phyloP scores from a whole-genome alignment of 2,797 vertebrate species.

The Sebastes iracundus region DNA sequence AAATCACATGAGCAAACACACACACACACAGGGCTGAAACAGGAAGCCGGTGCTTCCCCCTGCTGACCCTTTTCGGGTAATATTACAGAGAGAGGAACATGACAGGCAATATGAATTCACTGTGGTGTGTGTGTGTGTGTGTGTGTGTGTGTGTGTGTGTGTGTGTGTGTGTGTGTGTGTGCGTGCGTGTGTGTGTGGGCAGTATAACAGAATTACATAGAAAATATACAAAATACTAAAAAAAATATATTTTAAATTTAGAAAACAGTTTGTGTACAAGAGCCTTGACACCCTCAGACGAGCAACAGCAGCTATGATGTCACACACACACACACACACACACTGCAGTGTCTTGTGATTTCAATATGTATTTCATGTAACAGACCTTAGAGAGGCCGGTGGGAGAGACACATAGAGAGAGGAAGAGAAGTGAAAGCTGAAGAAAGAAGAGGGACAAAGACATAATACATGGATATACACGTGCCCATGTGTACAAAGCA shows the following conservation, averaged over 20 bases:
- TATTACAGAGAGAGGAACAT: not conserved
- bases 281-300: not conserved
- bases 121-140: not conserved
- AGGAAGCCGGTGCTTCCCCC: constrained; percentile 22
- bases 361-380: not conserved
- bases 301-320: not conserved
- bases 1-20: not conserved
- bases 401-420: not conserved
- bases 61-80: not conserved
- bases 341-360: not conserved
- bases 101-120: not conserved
- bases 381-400: not conserved
- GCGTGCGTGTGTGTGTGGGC: not conserved
- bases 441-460: not conserved
- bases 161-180: not conserved
- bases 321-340: not conserved
- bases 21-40: not conserved
- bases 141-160: not conserved
- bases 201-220: no score
- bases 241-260: no score
- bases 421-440: not conserved
- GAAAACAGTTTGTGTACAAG: not conserved
- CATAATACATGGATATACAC: not conserved
- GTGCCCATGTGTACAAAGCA: not conserved
- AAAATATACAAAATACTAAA: no score